Conservation (phyloP, 1,140 invertebrate genomes). For the Zaprionus inermis region DNA sequence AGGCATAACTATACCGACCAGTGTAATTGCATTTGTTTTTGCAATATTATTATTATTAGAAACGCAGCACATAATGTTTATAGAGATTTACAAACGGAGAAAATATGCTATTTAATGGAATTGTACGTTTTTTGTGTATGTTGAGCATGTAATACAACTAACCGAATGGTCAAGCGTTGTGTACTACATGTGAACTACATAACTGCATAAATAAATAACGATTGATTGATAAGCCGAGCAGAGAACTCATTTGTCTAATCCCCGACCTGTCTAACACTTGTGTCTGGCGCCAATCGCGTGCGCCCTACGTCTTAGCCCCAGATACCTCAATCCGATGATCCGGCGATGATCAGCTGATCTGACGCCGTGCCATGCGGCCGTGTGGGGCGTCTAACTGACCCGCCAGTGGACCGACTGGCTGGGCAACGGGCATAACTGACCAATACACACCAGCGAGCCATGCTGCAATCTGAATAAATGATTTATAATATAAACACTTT, state of each 20-base stretch:
- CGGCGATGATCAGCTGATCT: conserved; percentile 49
- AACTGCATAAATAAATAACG: conserved; percentile 1
- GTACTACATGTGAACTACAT: background rate
- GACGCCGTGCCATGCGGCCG: conserved; percentile 24
- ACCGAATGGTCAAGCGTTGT: background rate
- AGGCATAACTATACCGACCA: conserved; percentile 5
- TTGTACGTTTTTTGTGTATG: conserved; percentile 20
- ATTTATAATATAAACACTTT: conserved; percentile 80
- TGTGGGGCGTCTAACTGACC: conserved; percentile 42
- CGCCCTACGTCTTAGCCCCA: background rate
- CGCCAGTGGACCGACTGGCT: conserved; percentile 28
- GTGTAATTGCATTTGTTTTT: conserved; percentile 11
- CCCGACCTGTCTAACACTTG: background rate
- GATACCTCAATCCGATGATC: background rate
- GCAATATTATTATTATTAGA: background rate
- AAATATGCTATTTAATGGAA: conserved; percentile 7
- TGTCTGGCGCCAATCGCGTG: conserved; percentile 27
- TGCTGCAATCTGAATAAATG: conserved; percentile 77
- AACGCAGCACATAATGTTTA: conserved; percentile 22
- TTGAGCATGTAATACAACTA: background rate
- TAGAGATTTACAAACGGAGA: conserved; percentile 18
- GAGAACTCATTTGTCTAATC: background rate
- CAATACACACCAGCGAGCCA: conserved; percentile 19
- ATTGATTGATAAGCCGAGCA: background rate
- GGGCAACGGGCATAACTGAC: conserved; percentile 31